Base-by-base conservation (phyloP, 2,797 vertebrate species). In the Takifugu rubripes region DNA sequence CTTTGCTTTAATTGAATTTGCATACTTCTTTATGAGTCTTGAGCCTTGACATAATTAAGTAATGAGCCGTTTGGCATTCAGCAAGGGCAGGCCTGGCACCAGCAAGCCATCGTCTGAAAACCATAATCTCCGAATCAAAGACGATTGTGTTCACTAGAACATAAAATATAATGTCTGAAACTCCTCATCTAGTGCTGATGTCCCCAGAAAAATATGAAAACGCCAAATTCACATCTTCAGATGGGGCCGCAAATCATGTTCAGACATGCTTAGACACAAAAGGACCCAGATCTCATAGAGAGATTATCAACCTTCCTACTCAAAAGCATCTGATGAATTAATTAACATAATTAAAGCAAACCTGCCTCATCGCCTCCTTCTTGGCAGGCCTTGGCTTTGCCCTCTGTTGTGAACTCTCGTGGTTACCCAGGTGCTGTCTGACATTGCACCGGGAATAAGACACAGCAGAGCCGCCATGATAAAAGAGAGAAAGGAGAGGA, bases 301-400 rank as follows among this genome's bases (percentile, higher is more conserved):
- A 85, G 84, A 89, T 84, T 84, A 86, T 67, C 75, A 70, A 46
- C 64, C 76, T 9, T 73, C 71, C 61, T 51, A 64, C 84, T 85
- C 84, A 81, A 83, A 86, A 86, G 79, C 81, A 75, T 87, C 78
- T 77, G 79, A 88, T 87, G 83, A 87, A 89, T 89, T 72, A 60
- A 91, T 91, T 89, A 87, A 59, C 84, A 89, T 91, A 91, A 90
- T 90, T 90, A 91, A 88, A 16, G 82, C 70, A 70, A 77, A 87
- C 72, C 72, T 74, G 74, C 82, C 74, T 79, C 74, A 79, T 86
- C 67, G 68, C 77, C 70, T 78, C 57, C 72, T 65, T 53, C 63
- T 69, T 79, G 75, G 75, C 75, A 84, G 79, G 71, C 59, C 72
- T 68, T 72, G 64, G 66, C 69, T 73, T 71, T 53, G 58, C 67